Conservation (phyloP, 2,888 invertebrate species). For the Strigamia transsilvanica region DNA sequence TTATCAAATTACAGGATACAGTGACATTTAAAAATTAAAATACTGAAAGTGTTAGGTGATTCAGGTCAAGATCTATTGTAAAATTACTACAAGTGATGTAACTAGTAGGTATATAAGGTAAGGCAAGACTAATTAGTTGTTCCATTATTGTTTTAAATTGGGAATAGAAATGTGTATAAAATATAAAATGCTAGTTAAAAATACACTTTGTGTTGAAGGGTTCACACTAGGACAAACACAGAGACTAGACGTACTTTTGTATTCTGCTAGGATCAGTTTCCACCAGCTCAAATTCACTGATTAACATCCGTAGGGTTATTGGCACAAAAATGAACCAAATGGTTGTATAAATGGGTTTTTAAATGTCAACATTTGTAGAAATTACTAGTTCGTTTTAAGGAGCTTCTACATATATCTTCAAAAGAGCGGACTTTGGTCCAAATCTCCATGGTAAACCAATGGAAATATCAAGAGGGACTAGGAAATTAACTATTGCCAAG, state of each 20-base stretch:
- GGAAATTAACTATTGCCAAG: too few species aligned
- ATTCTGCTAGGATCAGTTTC: background rate
- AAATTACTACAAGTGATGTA: background rate
- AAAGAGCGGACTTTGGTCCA: too few species aligned
- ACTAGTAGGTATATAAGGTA: background rate
- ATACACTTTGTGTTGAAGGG: background rate
- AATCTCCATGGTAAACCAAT: too few species aligned
- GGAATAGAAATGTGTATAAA: conserved; percentile 7
- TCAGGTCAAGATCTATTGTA: background rate
- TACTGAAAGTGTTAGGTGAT: background rate
- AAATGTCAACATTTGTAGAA: too few species aligned
- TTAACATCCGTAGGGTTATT: too few species aligned
- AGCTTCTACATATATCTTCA: too few species aligned
- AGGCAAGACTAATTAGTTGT: background rate
- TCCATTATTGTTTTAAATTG: background rate
- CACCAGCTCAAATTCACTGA: background rate
- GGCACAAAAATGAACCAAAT: too few species aligned
- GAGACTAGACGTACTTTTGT: background rate
- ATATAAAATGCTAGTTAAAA: conserved; percentile 3
- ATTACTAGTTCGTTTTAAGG: too few species aligned
- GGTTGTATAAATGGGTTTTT: too few species aligned
- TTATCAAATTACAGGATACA: background rate
- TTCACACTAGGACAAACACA: background rate
- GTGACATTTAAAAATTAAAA: background rate
- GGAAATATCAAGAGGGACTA: too few species aligned